A percentile compares a stretch with the other conserved stretches of the same genome.
Evolutionary conservation across 1,140 invertebrate species (phyloP).

Genomic region (Brachionus paranguensis): DNA sequence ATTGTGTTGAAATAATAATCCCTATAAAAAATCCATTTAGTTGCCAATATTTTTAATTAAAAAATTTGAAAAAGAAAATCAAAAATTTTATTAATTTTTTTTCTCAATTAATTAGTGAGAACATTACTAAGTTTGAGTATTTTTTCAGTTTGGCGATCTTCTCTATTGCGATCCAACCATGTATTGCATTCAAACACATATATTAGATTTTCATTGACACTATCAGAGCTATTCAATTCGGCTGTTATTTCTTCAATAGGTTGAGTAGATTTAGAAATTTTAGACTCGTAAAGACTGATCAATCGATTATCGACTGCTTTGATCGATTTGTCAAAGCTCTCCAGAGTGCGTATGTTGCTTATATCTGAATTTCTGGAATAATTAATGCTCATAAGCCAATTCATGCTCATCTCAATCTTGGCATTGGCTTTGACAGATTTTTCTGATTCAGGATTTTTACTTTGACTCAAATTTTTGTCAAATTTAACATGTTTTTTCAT

Average conservation of each 20-base stretch:
- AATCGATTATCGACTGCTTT: slow-evolving; percentile 40
- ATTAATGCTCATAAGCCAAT: slow-evolving; percentile 9
- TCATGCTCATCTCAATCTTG: slow-evolving; percentile 21
- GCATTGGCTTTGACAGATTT: background rate
- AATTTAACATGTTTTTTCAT: slow-evolving; percentile 39
- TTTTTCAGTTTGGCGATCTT: slow-evolving; percentile 49
- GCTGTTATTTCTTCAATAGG: background rate
- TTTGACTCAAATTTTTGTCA: background rate
- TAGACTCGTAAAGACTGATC: slow-evolving; percentile 39
- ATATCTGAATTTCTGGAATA: background rate
- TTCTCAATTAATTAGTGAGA: background rate
- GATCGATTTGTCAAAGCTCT: slow-evolving; percentile 21
- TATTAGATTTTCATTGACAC: slow-evolving; percentile 54
- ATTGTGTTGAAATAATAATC: too few species aligned
- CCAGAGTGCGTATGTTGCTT: background rate
- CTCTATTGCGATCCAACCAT: slow-evolving; percentile 54
- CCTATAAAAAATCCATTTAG: too few species aligned
- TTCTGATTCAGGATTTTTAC: background rate
- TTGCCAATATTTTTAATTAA: too few species aligned
- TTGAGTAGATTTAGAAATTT: background rate
- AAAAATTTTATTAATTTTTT: too few species aligned
- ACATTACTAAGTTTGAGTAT: slow-evolving; percentile 51
- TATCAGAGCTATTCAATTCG: background rate
- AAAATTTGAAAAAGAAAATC: too few species aligned
- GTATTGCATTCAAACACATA: slow-evolving; percentile 50